Base-by-base conservation (phyloP, 2,888 invertebrate species). In the Leptarthrus brevirostris region DNA sequence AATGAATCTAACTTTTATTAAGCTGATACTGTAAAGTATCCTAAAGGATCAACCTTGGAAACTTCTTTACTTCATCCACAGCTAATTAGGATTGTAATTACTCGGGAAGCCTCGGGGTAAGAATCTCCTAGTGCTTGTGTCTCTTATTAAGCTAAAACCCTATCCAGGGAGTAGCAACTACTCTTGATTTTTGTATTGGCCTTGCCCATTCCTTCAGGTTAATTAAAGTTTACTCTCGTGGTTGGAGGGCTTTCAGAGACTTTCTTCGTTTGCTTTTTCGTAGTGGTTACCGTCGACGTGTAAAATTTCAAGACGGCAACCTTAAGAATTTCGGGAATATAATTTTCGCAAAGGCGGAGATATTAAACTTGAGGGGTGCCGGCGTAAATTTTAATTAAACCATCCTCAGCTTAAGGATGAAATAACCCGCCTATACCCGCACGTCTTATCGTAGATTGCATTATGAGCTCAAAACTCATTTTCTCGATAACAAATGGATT, bases 121-220 rank as follows among this genome's bases (percentile, higher is more conserved):
- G n/a, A 18, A 3, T 22, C n/a, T 22, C 36, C 36, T 12, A 3
- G 12, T 40, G 18, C 61, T 30, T 22, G 34, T 36, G 16, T 61
- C 36, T 61, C 61, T 18, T 61, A 36, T 36, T 47, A 14, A 26
- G 14, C 47, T 22, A 24, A 26, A 66, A 47, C 66, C 66, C 49
- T 66, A 26, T 49, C 49, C 24, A 49, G 66, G n/a, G n/a, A 66
- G 47, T 47, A 66, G 49, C 47, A 24, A 49, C 47, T 66, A 26
- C 24, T 49, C 49, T 24, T 18, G 47, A 24, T 66, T 66, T 47
- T n/a, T n/a, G n/a, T n/a, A n/a, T n/a, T n/a, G n/a, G n/a, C n/a
- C n/a, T n/a, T n/a, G n/a, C n/a, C n/a, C n/a, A n/a, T n/a, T n/a
- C 66, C 66, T 47, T 66, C 66, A 66, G 47, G 47, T 66, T 66